A percentile compares a stretch with the other conserved stretches of the same genome.
phyloP scores from a whole-genome alignment of 2,888 invertebrate species.

The Hyppa rectilinea region DNA sequence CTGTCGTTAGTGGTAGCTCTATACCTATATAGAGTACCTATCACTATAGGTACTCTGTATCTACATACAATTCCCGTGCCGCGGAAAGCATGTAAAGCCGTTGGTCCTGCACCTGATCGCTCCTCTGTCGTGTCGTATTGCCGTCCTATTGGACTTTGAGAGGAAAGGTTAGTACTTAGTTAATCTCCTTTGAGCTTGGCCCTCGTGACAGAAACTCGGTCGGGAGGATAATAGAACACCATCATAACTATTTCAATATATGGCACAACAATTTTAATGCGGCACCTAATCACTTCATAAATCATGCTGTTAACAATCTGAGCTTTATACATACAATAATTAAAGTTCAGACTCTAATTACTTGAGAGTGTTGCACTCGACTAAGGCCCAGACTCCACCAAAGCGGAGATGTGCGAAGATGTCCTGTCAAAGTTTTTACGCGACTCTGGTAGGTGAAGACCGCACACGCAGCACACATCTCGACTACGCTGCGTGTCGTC shows the following conservation, averaged over 20 bases:
- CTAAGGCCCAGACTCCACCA: too few species aligned
- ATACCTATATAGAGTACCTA: too few species aligned
- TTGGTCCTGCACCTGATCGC: background rate
- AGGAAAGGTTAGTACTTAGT: background rate
- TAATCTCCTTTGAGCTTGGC: background rate
- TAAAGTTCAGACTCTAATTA: conserved; percentile 36
- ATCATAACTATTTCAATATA: background rate
- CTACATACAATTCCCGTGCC: background rate
- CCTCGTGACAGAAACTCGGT: background rate
- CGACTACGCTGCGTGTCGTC: too few species aligned
- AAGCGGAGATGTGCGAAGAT: too few species aligned
- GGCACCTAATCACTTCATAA: conserved; percentile 8
- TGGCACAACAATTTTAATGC: conserved; percentile 10
- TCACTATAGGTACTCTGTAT: too few species aligned
- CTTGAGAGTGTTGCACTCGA: conserved; percentile 29
- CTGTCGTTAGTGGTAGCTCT: too few species aligned
- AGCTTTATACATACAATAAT: conserved; percentile 23
- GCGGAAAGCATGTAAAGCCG: background rate
- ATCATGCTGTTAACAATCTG: conserved; percentile 22
- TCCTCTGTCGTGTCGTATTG: background rate
- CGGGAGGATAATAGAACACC: background rate
- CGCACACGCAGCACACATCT: too few species aligned
- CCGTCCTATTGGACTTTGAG: background rate
- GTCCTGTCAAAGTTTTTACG: too few species aligned
- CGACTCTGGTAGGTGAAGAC: too few species aligned